These are phyloP conservation scores for Sebastes diploproa DNA, from an alignment of 2,797 vertebrate species.

Conservation along the genomic window DNA sequence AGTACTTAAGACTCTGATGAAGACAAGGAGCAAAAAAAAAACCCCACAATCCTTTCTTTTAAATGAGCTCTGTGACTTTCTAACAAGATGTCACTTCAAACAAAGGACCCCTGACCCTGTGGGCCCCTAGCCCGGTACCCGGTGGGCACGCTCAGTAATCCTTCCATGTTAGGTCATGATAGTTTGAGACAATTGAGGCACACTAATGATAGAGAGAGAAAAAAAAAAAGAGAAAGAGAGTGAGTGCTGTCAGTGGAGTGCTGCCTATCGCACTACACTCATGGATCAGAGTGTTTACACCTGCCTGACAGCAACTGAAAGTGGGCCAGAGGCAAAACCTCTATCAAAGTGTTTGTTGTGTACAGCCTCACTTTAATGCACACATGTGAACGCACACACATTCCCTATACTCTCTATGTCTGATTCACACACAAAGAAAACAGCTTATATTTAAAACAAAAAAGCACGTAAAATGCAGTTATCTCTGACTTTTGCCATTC, in stretches of 20 bases:
- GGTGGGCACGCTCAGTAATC: not conserved
- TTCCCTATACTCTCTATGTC: not conserved
- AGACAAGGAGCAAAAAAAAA: not conserved
- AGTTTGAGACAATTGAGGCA: conserved; percentile 5
- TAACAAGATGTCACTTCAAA: conserved; percentile 4
- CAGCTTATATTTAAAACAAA: not conserved
- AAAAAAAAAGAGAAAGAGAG: not conserved
- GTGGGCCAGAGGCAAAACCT: conserved; percentile 42
- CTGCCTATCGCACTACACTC: conserved; percentile 28
- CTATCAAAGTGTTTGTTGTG: conserved; percentile 35
- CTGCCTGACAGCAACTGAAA: conserved; percentile 48
- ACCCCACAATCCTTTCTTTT: not conserved
- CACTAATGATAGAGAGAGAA: conserved; percentile 4
- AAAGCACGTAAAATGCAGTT: not conserved
- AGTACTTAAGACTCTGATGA: not conserved
- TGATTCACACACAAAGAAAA: not conserved
- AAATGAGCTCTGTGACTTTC: not conserved
- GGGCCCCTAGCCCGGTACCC: not conserved
- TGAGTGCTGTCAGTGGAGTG: conserved; percentile 15
- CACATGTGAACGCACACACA: not conserved
- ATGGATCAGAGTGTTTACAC: conserved; percentile 51
- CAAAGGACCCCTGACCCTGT: not conserved
- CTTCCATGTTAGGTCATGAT: not conserved
- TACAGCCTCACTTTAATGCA: conserved; percentile 20
- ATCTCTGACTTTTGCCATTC: conserved; percentile 2